Evolutionary conservation across 2,797 vertebrate genomes (phyloP).

Genomic region (Crax fasciolata): DNA sequence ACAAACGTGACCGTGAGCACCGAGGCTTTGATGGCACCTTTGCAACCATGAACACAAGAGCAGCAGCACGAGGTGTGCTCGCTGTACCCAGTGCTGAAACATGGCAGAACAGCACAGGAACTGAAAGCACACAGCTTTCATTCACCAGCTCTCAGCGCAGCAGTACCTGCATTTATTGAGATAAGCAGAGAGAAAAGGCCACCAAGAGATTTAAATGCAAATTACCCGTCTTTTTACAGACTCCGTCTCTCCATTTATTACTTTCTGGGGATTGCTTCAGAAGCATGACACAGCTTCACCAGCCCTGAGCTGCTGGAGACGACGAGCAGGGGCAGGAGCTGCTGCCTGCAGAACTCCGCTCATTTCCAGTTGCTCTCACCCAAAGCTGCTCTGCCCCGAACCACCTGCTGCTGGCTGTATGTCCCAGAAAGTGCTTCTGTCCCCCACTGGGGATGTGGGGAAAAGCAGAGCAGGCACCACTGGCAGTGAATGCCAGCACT

Average conservation of each 20-base stretch:
- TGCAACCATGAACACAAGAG: accelerated
- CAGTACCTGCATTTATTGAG: neutral
- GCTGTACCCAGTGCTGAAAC: accelerated
- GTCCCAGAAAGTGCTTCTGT: neutral
- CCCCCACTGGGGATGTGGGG: neutral
- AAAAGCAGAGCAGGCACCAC: neutral
- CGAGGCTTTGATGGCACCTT: neutral
- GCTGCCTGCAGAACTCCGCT: neutral
- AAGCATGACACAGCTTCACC: neutral
- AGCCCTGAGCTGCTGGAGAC: neutral
- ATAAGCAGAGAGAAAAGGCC: neutral
- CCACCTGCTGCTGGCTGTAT: neutral
- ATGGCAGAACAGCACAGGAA: accelerated
- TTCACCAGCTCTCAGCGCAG: neutral
- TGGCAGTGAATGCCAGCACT: accelerated
- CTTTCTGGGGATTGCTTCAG: neutral
- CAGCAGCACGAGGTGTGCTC: neutral
- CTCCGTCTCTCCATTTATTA: neutral
- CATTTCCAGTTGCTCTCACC: neutral
- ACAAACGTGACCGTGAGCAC: accelerated
- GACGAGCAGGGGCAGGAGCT: neutral
- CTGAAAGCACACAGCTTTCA: too few species aligned
- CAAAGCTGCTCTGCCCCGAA: neutral
- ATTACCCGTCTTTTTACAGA: neutral
- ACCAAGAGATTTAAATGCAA: neutral